Base-by-base conservation (phyloP, 2,113 vertebrate species). In the Microcebus murinus region DNA sequence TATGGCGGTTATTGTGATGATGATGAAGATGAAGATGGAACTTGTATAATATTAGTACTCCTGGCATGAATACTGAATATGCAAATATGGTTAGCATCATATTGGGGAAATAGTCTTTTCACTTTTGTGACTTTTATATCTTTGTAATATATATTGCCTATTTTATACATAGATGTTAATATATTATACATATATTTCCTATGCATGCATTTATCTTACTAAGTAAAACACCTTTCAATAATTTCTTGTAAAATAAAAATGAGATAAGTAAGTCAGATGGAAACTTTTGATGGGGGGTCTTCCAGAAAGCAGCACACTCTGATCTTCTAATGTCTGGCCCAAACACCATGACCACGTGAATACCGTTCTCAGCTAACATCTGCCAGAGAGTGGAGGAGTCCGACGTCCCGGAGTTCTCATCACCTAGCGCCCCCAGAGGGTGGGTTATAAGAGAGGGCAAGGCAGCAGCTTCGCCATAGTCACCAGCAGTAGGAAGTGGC, bases 211-310 rank as follows among this genome's bases (percentile, higher is more conserved):
- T 55, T 13, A 1, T 82, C 50, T 96, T 42, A 71, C 45, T 87
- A 80, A 87, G n/a, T 57, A 52, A 96, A 76, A 93, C 52, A 39
- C 39, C 65, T 63, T 3, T 45, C 55, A 17, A 34, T 45, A n/a
- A 36, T 90, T 82, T 94, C 27, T 87, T 18, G 39, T 50, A 83
- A 68, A 84, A 90, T 83, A 83, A 63, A 87, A 96, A 80, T 18
- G 29, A 83, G 59, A 2, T 74, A 25, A 73, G 27, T 48, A 77
- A 93, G 34, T 73, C 36, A 90, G 21, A 77, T 59, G 6, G 73
- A 48, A 96, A 42, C 3, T 87, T 93, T 77, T 81, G 71, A 61
- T n/a, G 11, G 10, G 50, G 63, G 50, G 20, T 87, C 52, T 92
- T 84, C 74, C 55, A 11, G 73, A 86, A 48, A 91, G 18, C 50